Base-by-base conservation (phyloP, 2,888 invertebrate species). In the Mimachlamys varia region DNA sequence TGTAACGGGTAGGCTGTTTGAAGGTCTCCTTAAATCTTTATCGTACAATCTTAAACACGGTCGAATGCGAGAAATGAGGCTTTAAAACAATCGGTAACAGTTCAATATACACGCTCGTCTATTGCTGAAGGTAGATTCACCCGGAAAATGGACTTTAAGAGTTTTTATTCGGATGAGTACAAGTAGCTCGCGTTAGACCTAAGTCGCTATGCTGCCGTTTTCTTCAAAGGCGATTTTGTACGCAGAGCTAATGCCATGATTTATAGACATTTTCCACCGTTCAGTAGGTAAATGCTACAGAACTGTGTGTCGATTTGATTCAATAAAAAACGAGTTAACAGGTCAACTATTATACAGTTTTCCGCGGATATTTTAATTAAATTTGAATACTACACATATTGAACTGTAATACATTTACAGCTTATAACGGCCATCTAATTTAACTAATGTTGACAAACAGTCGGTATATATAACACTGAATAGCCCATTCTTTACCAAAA, bases 141-240 rank as follows among this genome's bases (percentile, higher is more conserved):
- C 33, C 76, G 76, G 76, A 76, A 76, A 76, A 76, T 76, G 76
- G 27, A 76, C 76, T 76, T 76, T 76, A 76, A 76, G 76, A 76
- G 27, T 7, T 76, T 76, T 33, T 17, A 76, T 76, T 76, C 76
- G 76, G 76, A 76, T 33, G 76, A 76, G 33, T 76, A 76, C 76
- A 76, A 17, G 10, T 76, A 76, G 15, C 76, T 76, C 76, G 33
- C 33, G 76, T 76, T 76, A 76, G 22, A 76, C 27, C 33, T 12
- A 27, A 22, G 13, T 15, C 33, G 12, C 33, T 76, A 76, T 76
- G 0, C 33, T 76, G 33, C 58, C 76, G 27, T 76, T 27, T 76
- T 33, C 76, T 76, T 58, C 12, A 76, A 17, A 33, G 19, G 76
- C 33, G 33, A 76, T 76, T 76, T 33, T 22, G 33, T 33, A 76